phyloP scores from a whole-genome alignment of 2,797 vertebrate genomes.

The Brachyalestes nurse region DNA sequence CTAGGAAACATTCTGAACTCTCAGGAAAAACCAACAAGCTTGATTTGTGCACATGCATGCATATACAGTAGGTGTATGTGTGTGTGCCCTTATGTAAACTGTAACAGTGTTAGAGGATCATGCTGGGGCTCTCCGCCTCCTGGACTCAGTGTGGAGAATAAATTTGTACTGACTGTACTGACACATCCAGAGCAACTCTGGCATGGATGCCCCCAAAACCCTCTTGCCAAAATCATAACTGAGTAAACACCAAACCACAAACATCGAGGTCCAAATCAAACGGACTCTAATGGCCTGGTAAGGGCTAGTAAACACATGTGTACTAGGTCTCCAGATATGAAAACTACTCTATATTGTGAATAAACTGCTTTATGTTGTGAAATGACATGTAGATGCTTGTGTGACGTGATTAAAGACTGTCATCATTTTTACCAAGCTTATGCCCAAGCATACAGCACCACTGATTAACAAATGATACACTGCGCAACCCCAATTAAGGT shows the following conservation, averaged over 20 bases:
- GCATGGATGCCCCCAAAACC: not conserved
- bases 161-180: conserved; percentile 61
- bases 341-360: not conserved
- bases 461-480: no score
- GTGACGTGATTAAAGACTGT: no score
- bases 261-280: conserved; percentile 15
- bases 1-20: not conserved
- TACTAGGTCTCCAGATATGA: no score
- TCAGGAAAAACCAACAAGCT: not conserved
- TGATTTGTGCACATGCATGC: not conserved
- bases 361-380: not conserved
- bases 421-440: no score
- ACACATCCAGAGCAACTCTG: conserved; percentile 52
- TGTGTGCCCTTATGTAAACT: conserved; percentile 30
- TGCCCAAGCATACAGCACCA: no score
- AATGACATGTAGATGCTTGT: no score
- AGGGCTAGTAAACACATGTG: conserved; percentile 9
- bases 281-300: conserved; percentile 23
- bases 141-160: conserved; percentile 57
- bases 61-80: conserved; percentile 1
- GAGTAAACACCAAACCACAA: not conserved
- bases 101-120: conserved; percentile 41
- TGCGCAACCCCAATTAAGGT: no score
- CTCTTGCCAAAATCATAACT: not conserved
- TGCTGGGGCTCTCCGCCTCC: conserved; percentile 14